These are phyloP conservation scores for Epizoanthus fatuus DNA, from an alignment of 92 coral and sea anemone species.

Conservation along the genomic window DNA sequence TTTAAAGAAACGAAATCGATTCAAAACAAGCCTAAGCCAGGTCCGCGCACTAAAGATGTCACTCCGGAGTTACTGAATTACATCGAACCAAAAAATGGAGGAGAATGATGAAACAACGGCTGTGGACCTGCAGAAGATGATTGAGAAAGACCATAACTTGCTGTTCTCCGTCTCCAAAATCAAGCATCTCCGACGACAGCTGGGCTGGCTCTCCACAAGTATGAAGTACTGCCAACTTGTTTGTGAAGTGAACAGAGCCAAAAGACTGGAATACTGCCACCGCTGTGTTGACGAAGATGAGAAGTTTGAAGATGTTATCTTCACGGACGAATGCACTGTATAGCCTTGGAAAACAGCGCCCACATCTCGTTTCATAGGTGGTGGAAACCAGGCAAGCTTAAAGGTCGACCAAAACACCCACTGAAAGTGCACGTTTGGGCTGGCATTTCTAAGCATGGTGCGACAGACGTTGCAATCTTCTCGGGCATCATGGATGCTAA, in stretches of 20 bases:
- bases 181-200: conserved; percentile 38
- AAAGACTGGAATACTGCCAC: conserved; percentile 36
- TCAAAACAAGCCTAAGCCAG: conserved; percentile 44
- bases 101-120: conserved; percentile 70
- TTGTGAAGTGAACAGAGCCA: conserved; percentile 61
- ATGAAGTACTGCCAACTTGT: conserved; percentile 75
- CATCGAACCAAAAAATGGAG: conserved; percentile 65
- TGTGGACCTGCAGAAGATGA: conserved; percentile 27
- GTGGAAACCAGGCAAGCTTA: conserved; percentile 50
- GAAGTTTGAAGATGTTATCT: conserved; percentile 37
- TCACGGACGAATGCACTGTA: conserved; percentile 43
- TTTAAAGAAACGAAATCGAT: conserved; percentile 49
- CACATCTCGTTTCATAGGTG: conserved; percentile 41
- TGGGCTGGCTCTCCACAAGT: conserved; percentile 72
- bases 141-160: conserved; percentile 26
- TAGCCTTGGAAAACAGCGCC: conserved; percentile 47
- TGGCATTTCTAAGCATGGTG: conserved; percentile 31
- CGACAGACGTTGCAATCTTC: conserved; percentile 25
- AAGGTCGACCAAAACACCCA: conserved; percentile 48
- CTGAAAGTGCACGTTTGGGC: conserved; percentile 49
- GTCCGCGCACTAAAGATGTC: conserved; percentile 19
- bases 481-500: conserved; percentile 31
- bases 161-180: conserved; percentile 41
- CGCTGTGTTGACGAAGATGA: conserved; percentile 7
- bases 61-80: conserved; percentile 46